Percentiles rank a stretch among this genome's conserved stretches.
Evolutionary conservation across 1,140 invertebrate genomes (phyloP).

Genomic region (Scaptomyza pallida): DNA sequence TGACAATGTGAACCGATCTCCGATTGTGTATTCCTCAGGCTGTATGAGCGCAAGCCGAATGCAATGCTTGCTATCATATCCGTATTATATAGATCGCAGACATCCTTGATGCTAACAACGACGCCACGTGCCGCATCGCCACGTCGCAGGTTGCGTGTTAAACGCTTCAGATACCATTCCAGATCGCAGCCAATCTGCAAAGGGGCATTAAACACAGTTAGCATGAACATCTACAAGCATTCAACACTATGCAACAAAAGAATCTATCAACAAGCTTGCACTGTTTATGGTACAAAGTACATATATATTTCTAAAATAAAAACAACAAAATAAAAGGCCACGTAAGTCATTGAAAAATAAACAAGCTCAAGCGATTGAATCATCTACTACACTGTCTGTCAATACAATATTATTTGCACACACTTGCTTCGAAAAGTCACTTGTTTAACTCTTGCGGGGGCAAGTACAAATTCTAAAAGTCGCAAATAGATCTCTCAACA

Average conservation of each 20-base stretch:
- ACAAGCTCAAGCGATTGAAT: background rate
- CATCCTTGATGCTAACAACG: conserved; percentile 83
- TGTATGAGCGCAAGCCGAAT: conserved; percentile 86
- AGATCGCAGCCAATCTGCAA: conserved; percentile 70
- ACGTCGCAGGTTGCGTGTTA: conserved; percentile 65
- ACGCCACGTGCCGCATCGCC: conserved; percentile 51
- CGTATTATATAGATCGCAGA: conserved; percentile 85
- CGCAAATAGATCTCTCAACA: too few species aligned
- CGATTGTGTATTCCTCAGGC: conserved; percentile 84
- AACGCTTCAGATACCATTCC: conserved; percentile 69
- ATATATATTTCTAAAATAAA: background rate
- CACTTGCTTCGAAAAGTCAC: background rate
- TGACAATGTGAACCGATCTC: conserved; percentile 84
- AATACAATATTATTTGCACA: background rate
- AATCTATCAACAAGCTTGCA: too few species aligned
- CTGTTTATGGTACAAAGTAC: too few species aligned
- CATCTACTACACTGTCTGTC: background rate
- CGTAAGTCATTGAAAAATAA: too few species aligned
- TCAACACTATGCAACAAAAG: conserved; percentile 18
- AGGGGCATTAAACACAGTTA: background rate
- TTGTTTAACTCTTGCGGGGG: too few species aligned
- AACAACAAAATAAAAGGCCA: background rate
- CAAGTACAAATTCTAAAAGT: too few species aligned
- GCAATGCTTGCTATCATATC: conserved; percentile 87
- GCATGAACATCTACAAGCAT: background rate